Evolutionary conservation across 1,140 invertebrate genomes (phyloP).

Genomic region (Ephestia elutella): DNA sequence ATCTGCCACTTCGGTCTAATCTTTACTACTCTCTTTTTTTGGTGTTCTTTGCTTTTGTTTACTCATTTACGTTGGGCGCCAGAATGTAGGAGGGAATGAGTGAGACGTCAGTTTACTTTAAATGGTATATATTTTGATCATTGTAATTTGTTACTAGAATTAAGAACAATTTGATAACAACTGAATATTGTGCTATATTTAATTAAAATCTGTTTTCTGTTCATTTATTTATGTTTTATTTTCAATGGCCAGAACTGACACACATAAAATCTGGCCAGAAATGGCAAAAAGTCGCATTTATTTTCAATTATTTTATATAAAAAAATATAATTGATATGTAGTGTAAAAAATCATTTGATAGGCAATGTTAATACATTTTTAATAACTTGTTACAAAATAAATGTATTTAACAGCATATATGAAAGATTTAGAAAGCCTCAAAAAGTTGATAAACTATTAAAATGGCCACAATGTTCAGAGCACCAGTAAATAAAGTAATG

Average conservation of each 20-base stretch:
- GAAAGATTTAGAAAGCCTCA: no score
- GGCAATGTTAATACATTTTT: not conserved
- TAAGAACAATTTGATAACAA: not conserved
- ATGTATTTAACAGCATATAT: no score
- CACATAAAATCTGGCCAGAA: not conserved
- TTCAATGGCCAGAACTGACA: not conserved
- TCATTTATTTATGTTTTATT: not conserved
- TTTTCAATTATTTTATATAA: not conserved
- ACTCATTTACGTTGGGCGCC: no score
- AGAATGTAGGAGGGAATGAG: no score
- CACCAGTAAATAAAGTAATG: no score
- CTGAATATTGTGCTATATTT: not conserved
- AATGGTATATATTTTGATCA: no score
- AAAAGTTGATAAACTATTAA: no score
- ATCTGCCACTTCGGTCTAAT: no score
- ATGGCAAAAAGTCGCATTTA: not conserved
- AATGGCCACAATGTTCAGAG: no score
- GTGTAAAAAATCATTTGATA: not conserved
- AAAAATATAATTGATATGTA: not conserved
- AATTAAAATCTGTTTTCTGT: not conserved
- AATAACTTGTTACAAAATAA: not conserved
- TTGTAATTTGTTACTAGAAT: not conserved
- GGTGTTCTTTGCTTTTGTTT: no score
- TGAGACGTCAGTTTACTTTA: no score
- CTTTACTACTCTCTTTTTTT: no score